Evolutionary conservation across 2,888 invertebrate species (phyloP).

Genomic region (Stenolophus ochropezus): DNA sequence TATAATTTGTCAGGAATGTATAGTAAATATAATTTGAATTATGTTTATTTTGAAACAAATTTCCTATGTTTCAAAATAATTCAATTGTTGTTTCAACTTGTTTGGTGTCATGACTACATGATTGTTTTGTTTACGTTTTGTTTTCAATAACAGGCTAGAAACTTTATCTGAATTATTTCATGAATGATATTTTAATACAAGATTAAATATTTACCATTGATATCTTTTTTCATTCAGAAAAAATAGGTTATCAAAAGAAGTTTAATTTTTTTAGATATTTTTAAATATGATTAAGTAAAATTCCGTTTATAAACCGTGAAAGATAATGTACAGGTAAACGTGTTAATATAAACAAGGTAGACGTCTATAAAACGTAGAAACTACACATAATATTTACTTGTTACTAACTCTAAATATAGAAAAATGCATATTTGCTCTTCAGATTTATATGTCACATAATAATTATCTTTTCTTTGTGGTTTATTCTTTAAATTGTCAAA

Average conservation of each 20-base stretch:
- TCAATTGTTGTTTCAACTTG: background rate
- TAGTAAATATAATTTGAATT: too few species aligned
- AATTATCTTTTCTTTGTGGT: background rate
- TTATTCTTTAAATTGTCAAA: too few species aligned
- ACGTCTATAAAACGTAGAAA: background rate
- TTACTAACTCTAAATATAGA: background rate
- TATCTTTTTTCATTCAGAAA: background rate
- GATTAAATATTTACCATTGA: background rate
- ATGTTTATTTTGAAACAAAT: too few species aligned
- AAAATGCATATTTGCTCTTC: background rate
- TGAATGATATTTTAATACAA: background rate
- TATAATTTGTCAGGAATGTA: too few species aligned
- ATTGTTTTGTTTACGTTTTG: background rate
- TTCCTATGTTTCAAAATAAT: background rate
- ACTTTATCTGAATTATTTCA: background rate
- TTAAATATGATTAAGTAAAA: background rate
- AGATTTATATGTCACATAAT: background rate
- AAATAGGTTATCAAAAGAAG: background rate
- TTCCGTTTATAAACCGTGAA: background rate
- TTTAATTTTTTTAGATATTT: background rate
- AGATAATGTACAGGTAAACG: background rate
- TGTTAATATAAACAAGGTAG: background rate
- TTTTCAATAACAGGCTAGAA: background rate
- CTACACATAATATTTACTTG: background rate
- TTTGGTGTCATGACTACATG: background rate